Evolutionary conservation across 2,113 vertebrate species (phyloP).

Genomic region (Bagarius yarrelli): DNA sequence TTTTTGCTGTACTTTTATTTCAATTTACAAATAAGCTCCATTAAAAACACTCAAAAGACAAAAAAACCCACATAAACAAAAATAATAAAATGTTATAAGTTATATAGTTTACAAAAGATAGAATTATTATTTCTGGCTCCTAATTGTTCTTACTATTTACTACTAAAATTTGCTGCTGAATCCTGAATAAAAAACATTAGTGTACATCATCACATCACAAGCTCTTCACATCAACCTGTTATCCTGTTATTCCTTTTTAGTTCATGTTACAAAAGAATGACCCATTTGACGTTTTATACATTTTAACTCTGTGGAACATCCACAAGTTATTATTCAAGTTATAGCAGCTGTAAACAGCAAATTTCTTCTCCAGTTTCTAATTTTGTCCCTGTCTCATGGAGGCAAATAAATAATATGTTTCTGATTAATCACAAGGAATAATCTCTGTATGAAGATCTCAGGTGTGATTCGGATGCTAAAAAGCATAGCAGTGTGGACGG

Average conservation of each 20-base stretch:
- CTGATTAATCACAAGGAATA: not conserved
- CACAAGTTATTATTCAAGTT: not conserved
- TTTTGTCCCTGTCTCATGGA: not conserved
- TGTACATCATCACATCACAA: not conserved
- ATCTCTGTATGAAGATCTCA: not conserved
- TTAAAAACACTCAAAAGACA: not conserved
- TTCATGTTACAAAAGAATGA: not conserved
- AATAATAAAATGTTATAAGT: not conserved
- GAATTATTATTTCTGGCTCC: not conserved
- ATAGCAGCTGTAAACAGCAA: not conserved
- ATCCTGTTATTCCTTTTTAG: too few species aligned
- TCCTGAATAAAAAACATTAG: not conserved
- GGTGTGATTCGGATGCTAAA: not conserved
- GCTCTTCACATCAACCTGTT: not conserved
- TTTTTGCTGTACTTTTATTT: conserved; percentile 40
- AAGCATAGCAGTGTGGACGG: not conserved
- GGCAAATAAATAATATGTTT: not conserved
- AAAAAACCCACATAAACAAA: not conserved
- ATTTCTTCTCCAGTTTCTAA: not conserved
- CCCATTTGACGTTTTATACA: not conserved
- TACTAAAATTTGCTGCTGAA: not conserved
- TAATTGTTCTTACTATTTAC: not conserved
- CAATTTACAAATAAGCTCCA: conserved; percentile 26
- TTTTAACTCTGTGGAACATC: not conserved
- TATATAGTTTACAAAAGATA: not conserved